Evolutionary conservation across 2,797 vertebrate genomes (phyloP).

Genomic region (Acrocephalus scirpaceus): DNA sequence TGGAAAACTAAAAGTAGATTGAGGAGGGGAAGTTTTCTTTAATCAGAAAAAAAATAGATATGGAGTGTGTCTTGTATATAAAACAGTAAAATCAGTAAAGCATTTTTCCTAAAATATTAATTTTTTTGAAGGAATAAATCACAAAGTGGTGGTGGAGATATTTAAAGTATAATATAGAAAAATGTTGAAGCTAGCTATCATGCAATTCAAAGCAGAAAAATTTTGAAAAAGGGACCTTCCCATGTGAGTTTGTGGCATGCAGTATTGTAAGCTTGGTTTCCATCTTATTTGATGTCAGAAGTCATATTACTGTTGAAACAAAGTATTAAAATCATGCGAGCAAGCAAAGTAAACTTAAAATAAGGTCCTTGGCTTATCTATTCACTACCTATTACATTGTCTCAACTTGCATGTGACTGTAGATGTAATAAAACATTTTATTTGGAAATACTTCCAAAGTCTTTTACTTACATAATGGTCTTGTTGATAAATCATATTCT

Average conservation of each 20-base stretch:
- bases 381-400: not conserved
- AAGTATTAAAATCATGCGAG: not conserved
- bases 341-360: not conserved
- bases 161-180: not conserved
- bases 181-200: not conserved
- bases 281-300: not conserved
- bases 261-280: not conserved
- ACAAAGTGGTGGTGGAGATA: not conserved
- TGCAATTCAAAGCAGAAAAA: not conserved
- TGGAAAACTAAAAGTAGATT: not conserved
- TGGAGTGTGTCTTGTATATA: not conserved
- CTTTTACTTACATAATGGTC: not conserved
- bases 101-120: not conserved
- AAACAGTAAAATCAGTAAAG: not conserved
- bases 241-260: not conserved
- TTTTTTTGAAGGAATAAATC: not conserved
- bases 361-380: not conserved
- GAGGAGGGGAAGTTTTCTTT: not conserved
- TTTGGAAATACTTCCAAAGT: not conserved
- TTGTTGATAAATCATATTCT: not conserved
- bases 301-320: not conserved
- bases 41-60: not conserved
- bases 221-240: not conserved
- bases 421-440: not conserved
- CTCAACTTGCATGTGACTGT: not conserved